Evolutionary conservation across 1,140 invertebrate species (phyloP).

Genomic region (Phthorimaea operculella): DNA sequence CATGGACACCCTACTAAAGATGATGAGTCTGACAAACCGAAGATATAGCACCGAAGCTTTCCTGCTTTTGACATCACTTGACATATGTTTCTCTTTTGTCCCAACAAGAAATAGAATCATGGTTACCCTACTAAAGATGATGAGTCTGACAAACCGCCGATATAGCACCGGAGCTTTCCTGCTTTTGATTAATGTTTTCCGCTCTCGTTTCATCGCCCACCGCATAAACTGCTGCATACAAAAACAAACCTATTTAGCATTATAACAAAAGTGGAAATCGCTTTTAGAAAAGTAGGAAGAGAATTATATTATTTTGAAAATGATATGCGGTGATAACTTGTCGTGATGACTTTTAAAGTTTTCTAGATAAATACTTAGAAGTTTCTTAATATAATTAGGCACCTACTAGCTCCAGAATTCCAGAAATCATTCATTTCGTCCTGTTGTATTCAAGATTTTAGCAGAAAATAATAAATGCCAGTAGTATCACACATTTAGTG

Average conservation of each 20-base stretch:
- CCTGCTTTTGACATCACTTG: constrained; percentile 29
- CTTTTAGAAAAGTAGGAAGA: background rate
- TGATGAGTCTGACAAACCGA: constrained; percentile 10
- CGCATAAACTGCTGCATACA: constrained; percentile 2
- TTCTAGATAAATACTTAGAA: constrained; percentile 2
- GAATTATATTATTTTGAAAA: too few species aligned
- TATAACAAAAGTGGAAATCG: background rate
- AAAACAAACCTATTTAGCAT: constrained; percentile 2
- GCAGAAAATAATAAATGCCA: too few species aligned
- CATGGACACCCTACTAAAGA: background rate
- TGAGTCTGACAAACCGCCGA: constrained; percentile 12
- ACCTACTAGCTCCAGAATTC: too few species aligned
- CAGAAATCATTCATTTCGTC: too few species aligned
- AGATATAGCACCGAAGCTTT: constrained; percentile 19
- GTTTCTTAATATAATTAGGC: too few species aligned
- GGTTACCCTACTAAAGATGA: background rate
- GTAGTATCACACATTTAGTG: too few species aligned
- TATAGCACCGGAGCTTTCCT: constrained; percentile 21
- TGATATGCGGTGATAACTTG: background rate
- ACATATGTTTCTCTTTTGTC: too few species aligned
- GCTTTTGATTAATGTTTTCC: constrained; percentile 29
- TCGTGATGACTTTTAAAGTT: background rate
- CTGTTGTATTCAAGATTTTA: too few species aligned
- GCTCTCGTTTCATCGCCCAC: constrained; percentile 17
- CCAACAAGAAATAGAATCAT: too few species aligned